Conservation (phyloP, 2,797 vertebrate species). For the Gymnothorax javanicus region DNA sequence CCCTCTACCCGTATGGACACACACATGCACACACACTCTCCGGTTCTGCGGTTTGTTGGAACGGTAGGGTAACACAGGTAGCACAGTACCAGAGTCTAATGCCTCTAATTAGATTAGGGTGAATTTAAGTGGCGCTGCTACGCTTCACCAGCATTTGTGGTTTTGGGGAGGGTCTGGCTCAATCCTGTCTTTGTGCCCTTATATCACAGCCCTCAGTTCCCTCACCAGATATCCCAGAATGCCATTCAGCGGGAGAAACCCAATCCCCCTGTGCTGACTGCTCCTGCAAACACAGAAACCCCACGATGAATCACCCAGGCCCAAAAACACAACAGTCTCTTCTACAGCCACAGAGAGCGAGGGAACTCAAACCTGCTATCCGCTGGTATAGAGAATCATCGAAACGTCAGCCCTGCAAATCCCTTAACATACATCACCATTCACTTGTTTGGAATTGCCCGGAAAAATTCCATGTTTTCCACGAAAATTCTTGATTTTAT, state of each 20-base stretch:
- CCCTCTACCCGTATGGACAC: not conserved
- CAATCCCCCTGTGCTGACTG: slow-evolving; percentile 57
- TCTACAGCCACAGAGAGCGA: not conserved
- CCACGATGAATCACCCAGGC: no score
- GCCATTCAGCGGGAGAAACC: slow-evolving; percentile 60
- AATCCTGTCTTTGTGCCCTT: slow-evolving; percentile 6
- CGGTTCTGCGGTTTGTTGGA: not conserved
- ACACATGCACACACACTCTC: not conserved
- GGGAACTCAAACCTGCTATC: not conserved
- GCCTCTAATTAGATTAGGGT: slow-evolving; percentile 1
- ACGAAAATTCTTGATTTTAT: no score
- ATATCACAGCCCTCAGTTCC: not conserved
- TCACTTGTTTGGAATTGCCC: not conserved
- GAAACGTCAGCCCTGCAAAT: not conserved
- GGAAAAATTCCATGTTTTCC: no score
- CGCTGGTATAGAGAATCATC: not conserved
- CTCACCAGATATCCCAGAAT: slow-evolving; percentile 64
- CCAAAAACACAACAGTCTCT: not conserved
- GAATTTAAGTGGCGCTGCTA: not conserved
- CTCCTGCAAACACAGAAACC: not conserved
- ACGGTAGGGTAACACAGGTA: not conserved
- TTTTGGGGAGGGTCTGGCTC: not conserved
- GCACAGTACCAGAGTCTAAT: not conserved
- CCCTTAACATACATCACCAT: not conserved
- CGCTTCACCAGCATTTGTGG: not conserved